Conservation (phyloP, 2,113 vertebrate species). For the Speoplatyrhinus poulsoni region DNA sequence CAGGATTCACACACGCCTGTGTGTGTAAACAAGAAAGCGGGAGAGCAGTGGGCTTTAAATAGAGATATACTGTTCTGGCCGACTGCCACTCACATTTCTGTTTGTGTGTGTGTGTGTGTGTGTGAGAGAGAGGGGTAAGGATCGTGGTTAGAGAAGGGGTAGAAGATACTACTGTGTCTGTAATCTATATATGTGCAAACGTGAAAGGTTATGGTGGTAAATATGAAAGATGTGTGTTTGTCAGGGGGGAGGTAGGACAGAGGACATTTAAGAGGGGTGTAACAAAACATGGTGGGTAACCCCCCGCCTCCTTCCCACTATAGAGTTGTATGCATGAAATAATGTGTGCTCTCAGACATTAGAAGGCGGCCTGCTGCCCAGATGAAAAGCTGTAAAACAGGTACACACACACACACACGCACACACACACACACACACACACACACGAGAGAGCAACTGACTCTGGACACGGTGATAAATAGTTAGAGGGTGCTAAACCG, state of each 20-base stretch:
- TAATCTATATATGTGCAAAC: neutral
- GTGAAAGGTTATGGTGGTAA: neutral
- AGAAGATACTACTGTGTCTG: no score
- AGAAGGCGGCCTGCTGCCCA: constrained; percentile 12
- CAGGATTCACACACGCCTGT: neutral
- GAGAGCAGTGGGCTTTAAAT: neutral
- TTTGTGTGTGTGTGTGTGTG: neutral
- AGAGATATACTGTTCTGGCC: no score
- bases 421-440: constrained; percentile 6
- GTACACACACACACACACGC: constrained; percentile 1
- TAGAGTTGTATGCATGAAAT: neutral
- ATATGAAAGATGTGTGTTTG: neutral
- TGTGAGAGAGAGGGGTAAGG: neutral
- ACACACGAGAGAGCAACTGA: constrained; percentile 11
- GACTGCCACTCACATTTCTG: no score
- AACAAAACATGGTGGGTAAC: constrained; percentile 46
- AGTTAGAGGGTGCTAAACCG: constrained; percentile 17
- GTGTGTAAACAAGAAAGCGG: neutral
- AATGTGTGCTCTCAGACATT: no score
- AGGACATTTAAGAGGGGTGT: constrained; percentile 43
- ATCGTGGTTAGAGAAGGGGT: no score
- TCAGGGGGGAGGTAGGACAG: constrained; percentile 1
- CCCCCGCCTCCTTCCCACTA: constrained; percentile 5
- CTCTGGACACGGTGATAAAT: constrained; percentile 12
- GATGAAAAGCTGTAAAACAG: constrained; percentile 34